phyloP scores from a whole-genome alignment of 2,888 invertebrate genomes.

The Hartigia nigra region DNA sequence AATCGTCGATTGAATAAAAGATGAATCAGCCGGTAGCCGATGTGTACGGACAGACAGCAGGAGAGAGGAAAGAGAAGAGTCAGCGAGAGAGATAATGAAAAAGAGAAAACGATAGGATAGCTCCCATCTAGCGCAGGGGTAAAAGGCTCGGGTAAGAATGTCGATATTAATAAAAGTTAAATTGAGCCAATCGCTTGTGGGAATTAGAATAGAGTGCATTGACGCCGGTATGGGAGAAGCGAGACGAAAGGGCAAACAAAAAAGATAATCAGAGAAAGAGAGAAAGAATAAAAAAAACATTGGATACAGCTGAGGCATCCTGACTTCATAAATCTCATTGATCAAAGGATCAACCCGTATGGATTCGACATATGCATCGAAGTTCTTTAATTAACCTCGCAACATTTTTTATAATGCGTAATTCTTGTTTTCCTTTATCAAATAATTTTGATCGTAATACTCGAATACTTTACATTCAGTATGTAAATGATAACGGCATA shows the following conservation, averaged over 20 bases:
- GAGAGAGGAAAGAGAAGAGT: conserved; percentile 10
- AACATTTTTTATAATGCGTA: background rate
- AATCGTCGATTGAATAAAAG: conserved; percentile 62
- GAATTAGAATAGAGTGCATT: conserved; percentile 46
- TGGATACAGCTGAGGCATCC: background rate
- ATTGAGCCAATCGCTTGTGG: conserved; percentile 56
- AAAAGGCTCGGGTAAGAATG: conserved; percentile 50
- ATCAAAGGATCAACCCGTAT: background rate
- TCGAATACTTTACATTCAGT: background rate
- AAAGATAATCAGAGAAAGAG: conserved; percentile 19
- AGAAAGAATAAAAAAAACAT: conserved; percentile 12
- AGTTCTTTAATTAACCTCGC: background rate
- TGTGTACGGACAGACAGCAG: conserved; percentile 7
- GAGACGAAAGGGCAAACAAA: conserved; percentile 31
- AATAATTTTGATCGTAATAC: background rate
- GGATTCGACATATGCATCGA: background rate
- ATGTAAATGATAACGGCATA: background rate
- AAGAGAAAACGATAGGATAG: conserved; percentile 29
- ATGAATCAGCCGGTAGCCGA: conserved; percentile 45
- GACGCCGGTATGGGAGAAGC: conserved; percentile 13
- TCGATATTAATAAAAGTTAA: conserved; percentile 62
- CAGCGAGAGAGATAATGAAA: conserved; percentile 22
- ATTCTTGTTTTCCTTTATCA: background rate
- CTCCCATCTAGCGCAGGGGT: background rate
- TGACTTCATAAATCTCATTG: background rate